Base-by-base conservation (phyloP, 2,888 invertebrate genomes). In the Chamaedrilus cognettii region DNA sequence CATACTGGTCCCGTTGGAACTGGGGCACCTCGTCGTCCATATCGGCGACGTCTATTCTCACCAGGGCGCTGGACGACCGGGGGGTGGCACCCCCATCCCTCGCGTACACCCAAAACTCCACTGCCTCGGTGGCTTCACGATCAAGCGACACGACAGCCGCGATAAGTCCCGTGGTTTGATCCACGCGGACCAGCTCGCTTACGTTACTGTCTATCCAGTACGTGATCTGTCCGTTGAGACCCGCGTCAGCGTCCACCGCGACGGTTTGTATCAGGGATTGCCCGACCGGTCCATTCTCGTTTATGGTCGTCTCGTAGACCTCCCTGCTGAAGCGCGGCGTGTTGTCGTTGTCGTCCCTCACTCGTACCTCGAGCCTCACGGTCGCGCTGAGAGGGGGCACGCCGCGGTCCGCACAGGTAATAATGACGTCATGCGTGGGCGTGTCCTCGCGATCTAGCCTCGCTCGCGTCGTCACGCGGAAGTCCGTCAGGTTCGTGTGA, bases 281-380 rank as follows among this genome's bases (percentile, higher is more conserved):
- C 74, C 94, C 95, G 23, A 90, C 84, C 4, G 89, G 86, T 1
- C 90, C 89, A 84, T 95, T 90, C 86, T 97, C 97, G 2, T 89
- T 88, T 68, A 97, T 88, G 0, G 89, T 89, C 1, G 91, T 90
- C 23, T 89, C 88, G 81, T 94, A 94, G 60, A 89, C 88, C 0
- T 90, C 89, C 77, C 92, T 92, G 76, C 92, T 92, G 81, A 96
- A 97, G 82, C 91, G 91, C 0, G 97, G 97, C 78, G 93, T 91
- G 80, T 96, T 96, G 85, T 97, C 97, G 83, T 97, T 97, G 77
- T 92, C 91, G 84, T 97, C 97, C 80, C 93, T 89, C 0, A 97
- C 95, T n/a, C 68, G 67, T 2, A 82, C 78, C 19, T 72, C 73
- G 67, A 82, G 77, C 28, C 67, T 67, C 3, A 71, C 70, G 28